Evolutionary conservation across 1,140 invertebrate species (phyloP), one percentile per base, ranked within the genome.

Genomic region (Nephila pilipes): DNA sequence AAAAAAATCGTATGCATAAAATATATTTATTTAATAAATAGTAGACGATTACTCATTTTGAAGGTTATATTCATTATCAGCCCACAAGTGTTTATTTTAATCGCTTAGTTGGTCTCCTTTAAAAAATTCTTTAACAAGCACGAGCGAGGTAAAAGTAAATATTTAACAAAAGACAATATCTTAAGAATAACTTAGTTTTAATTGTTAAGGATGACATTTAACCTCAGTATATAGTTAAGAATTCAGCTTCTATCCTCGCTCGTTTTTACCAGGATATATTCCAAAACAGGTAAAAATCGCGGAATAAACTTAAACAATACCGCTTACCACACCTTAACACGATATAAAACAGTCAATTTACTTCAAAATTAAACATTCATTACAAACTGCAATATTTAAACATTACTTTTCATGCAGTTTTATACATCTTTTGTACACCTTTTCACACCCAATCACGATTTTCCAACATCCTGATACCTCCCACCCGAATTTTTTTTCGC

Each of bases 361-460:
- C 32, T 18, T 18, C 69, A 36, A 75, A 75, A 36, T 75, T 75
- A 32, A 75, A 32, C 29, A 75, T 75, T 75, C 69, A 75, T 75
- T 75, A 75, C 29, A 32, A 75, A 75, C 14, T 20, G 32, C 16
- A 32, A 75, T 75, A 29, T 75, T 75, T 75, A 75, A 75, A 75
- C 69, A 32, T 32, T 36, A 29, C 25, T 29, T 75, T 75, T 75
- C 69, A 75, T 32, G 32, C 29, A n/a, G 79, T 54, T 54, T 83
- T 83, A 54, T 55, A 55, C 38, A 14, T 46, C 80, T 83, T 54
- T 83, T 83, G 54, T 83, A n/a, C 22, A 25, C 38, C 80, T 83
- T 83, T 83, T 83, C 80, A 83, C 80, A 83, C 80, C 80, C 80
- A 83, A 83, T 83, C 80, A 83, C 80, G 80, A 12, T 75, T 83